Conservation (phyloP, 2,113 vertebrate species). For the Nothoprocta perdicaria region DNA sequence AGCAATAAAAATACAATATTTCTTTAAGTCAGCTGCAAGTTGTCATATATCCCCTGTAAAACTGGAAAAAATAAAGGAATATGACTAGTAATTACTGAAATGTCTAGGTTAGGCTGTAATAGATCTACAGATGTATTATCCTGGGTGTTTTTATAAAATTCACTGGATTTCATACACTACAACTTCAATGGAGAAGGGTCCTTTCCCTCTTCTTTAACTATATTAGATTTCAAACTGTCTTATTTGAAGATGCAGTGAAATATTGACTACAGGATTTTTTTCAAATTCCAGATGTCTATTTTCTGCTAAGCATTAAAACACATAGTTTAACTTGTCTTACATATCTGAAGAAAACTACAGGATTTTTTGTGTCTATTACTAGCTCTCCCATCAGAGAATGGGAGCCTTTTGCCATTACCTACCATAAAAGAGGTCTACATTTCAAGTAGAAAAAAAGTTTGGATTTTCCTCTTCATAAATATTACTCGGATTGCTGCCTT, state of each 20-base stretch:
- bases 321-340: background rate
- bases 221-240: background rate
- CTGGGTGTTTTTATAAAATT: background rate
- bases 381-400: background rate
- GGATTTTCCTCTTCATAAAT: background rate
- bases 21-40: background rate
- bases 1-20: background rate
- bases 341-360: background rate
- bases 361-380: background rate
- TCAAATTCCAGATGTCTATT: background rate
- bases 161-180: background rate
- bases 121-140: background rate
- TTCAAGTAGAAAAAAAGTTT: background rate
- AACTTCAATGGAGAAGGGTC: accelerated
- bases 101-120: background rate
- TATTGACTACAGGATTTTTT: background rate
- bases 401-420: accelerated
- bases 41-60: background rate
- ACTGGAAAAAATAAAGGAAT: background rate
- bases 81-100: background rate
- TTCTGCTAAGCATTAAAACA: background rate
- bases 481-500: background rate
- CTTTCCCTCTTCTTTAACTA: background rate
- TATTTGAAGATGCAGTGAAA: background rate
- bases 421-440: background rate